Percentiles rank a stretch among this genome's conserved stretches.
Conservation (phyloP, 2,113 vertebrate genomes). For the Dolichotis patagonum region DNA sequence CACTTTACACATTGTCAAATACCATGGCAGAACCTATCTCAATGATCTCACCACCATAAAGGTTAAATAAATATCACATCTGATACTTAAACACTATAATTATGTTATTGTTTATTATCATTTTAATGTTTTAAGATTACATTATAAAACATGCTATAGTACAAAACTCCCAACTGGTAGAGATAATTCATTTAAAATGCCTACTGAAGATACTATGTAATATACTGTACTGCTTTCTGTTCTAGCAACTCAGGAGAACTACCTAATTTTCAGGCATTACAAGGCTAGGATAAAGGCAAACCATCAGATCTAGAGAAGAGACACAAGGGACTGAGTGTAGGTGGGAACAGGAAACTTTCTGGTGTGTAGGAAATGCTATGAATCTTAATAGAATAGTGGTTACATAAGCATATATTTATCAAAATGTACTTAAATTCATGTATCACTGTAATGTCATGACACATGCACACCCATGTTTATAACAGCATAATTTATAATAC, state of each 20-base stretch:
- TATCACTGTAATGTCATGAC: not conserved
- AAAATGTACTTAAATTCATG: not conserved
- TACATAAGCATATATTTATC: not conserved
- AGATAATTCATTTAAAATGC: not conserved
- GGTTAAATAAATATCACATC: not conserved
- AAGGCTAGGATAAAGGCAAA: not conserved
- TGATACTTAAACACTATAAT: not conserved
- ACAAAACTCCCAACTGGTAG: not conserved
- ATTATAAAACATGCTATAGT: conserved; percentile 4
- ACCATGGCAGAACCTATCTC: not conserved
- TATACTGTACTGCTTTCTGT: not conserved
- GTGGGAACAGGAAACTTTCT: not conserved
- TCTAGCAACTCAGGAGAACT: not conserved
- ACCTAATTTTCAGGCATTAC: not conserved
- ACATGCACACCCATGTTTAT: not conserved
- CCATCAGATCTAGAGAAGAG: not conserved
- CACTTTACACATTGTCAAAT: not conserved
- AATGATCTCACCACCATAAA: not conserved
- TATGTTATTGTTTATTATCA: not conserved
- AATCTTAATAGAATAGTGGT: not conserved
- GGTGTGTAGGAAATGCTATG: not conserved
- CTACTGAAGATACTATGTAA: not conserved
- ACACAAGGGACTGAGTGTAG: not conserved
- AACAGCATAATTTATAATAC: not conserved
- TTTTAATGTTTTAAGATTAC: conserved; percentile 6